Percentiles rank a stretch among this genome's conserved stretches.
Evolutionary conservation across 2,113 vertebrate genomes (phyloP).

Genomic region (Steatornis caripensis): DNA sequence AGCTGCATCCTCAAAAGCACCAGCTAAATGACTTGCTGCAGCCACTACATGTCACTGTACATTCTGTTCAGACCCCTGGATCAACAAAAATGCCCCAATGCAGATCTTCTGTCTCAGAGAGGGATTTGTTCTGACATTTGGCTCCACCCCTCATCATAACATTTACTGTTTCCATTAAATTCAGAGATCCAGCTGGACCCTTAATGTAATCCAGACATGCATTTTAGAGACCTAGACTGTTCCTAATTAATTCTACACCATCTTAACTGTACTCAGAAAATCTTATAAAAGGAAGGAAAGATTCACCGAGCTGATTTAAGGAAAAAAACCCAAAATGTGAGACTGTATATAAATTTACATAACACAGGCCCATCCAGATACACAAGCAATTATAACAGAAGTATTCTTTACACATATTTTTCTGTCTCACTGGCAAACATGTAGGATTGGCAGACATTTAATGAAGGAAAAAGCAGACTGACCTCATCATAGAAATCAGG

Average conservation of each 20-base stretch:
- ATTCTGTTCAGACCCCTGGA: not conserved
- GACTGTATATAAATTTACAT: not conserved
- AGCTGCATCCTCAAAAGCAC: not conserved
- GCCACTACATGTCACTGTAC: not conserved
- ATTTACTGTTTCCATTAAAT: not conserved
- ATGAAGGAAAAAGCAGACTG: slow-evolving; percentile 14
- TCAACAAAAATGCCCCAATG: not conserved
- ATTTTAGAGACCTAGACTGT: not conserved
- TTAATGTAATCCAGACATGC: not conserved
- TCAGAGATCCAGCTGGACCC: not conserved
- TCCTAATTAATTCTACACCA: slow-evolving; percentile 21
- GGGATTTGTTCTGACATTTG: not conserved
- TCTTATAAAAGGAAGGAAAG: not conserved
- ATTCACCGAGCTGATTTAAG: not conserved
- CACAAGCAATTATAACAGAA: not conserved
- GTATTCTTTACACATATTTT: not conserved
- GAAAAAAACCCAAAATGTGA: not conserved
- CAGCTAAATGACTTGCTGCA: not conserved
- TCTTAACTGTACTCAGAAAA: not conserved
- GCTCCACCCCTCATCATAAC: not conserved
- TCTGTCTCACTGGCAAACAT: not conserved
- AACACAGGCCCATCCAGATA: not conserved
- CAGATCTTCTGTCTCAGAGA: not conserved
- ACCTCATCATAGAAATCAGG: slow-evolving; percentile 98
- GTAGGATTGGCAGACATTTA: not conserved